Conservation (phyloP, 2,113 vertebrate genomes). For the Noturus placidus region DNA sequence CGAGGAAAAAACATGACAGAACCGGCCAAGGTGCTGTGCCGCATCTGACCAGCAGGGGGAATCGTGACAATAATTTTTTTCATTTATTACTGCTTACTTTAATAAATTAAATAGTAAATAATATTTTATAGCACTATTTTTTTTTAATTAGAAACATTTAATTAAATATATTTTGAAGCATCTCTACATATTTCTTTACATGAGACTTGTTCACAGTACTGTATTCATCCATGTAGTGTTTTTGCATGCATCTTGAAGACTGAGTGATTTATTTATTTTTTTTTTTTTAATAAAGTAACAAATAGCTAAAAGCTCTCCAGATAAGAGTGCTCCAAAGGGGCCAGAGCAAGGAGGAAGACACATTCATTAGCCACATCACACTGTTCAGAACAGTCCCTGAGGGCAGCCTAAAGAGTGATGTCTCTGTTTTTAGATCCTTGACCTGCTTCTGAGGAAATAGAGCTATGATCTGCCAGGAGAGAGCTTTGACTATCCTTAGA, state of each 20-base stretch:
- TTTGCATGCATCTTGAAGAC: slow-evolving; percentile 13
- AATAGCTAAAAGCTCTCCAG: slow-evolving; percentile 48
- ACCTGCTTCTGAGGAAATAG: slow-evolving; percentile 60
- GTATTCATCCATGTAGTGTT: slow-evolving; percentile 1
- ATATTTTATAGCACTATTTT: too few species aligned
- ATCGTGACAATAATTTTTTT: too few species aligned
- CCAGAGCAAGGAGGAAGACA: slow-evolving; percentile 16
- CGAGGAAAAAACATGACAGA: too few species aligned
- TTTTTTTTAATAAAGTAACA: slow-evolving; percentile 47
- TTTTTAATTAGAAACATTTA: too few species aligned
- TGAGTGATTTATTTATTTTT: not conserved
- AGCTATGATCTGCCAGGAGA: slow-evolving; percentile 62
- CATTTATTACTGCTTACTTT: too few species aligned
- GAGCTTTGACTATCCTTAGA: slow-evolving; percentile 57
- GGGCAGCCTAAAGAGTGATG: slow-evolving; percentile 51
- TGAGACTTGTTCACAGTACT: too few species aligned
- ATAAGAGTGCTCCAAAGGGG: slow-evolving; percentile 29
- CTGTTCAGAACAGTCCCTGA: slow-evolving; percentile 35
- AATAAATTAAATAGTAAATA: too few species aligned
- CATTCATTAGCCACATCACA: slow-evolving; percentile 47
- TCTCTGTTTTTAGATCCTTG: slow-evolving; percentile 54
- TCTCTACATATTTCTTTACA: too few species aligned
- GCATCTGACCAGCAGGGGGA: too few species aligned
- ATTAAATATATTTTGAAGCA: too few species aligned
- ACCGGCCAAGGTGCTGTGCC: too few species aligned